These are phyloP conservation scores for Propithecus deckenii DNA, from an alignment of 2,797 vertebrate genomes.

Conservation along the genomic window DNA sequence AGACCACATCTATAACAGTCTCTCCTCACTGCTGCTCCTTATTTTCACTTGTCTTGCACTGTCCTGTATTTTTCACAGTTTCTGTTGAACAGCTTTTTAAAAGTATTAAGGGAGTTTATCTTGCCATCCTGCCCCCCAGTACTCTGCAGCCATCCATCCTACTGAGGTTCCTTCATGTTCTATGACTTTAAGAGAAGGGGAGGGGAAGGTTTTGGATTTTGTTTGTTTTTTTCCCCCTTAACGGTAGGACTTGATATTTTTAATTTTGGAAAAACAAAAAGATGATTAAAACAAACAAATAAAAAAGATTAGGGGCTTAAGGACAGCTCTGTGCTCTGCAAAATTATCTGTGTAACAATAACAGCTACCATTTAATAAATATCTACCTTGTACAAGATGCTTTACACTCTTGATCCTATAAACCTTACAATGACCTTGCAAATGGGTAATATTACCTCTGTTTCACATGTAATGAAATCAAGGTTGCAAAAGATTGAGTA, in stretches of 20 bases:
- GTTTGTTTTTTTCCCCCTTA: conserved; percentile 32
- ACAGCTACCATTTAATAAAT: neutral
- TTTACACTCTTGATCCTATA: neutral
- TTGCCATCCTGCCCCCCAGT: neutral
- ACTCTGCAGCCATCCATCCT: neutral
- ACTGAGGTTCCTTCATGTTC: neutral
- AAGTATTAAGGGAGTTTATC: neutral
- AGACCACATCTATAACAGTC: neutral
- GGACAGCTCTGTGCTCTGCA: neutral
- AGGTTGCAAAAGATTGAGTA: neutral
- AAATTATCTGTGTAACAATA: neutral
- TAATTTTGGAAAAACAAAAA: conserved; percentile 71
- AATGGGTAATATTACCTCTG: neutral
- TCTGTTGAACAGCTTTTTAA: neutral
- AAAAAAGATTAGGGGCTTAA: neutral
- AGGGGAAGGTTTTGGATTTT: neutral
- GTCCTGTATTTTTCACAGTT: conserved; percentile 57
- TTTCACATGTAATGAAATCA: neutral
- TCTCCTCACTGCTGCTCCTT: neutral
- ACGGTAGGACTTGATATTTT: conserved; percentile 78
- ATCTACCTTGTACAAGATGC: neutral
- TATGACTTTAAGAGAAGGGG: neutral
- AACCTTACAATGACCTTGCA: neutral
- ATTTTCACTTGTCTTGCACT: neutral
- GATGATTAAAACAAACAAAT: conserved; percentile 62